Evolutionary conservation across 2,113 vertebrate genomes (phyloP), one percentile per base, ranked within the genome.

Genomic region (Halichoeres trimaculatus): DNA sequence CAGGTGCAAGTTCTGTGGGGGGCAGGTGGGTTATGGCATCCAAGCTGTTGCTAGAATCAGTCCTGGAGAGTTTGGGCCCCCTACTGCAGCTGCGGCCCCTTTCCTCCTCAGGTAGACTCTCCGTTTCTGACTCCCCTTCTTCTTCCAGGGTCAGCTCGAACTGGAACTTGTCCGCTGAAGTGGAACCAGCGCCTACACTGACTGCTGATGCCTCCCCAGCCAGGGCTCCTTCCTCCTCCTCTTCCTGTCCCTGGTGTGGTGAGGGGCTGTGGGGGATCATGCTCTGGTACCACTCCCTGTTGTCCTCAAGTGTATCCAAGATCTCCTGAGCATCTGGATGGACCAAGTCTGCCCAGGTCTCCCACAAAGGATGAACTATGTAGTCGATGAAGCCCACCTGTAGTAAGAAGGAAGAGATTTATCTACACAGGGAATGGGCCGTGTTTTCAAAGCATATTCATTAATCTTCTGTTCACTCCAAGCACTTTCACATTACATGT

Each of bases 331-430:
- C 96, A 0, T 97, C 97, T 0, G 97, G 97, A 48, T 98, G 96
- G 19, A 98, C 96, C 4, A 98, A 90, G 73, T 98, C 96, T 0
- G 96, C 97, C 97, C 96, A 98, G 0, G 96, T 96, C 87, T 98
- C 97, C 97, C 97, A 98, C 62, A 98, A 90, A 0, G 96, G 97
- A 78, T 97, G 97, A 22, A 95, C 96, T 0, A 98, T 97, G 92
- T 96, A 98, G 89, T 98, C 96, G 0, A 98, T 98, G 88, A 98
- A 98, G 34, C 96, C 96, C 81, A 97, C 96, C 96, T 98, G 61
- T 10, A 35, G 30, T 7, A 54, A 6, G 75, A 5, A 74, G 4
- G 23, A 10, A 40, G n/a, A 20, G 24, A 20, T 17, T 43, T 22
- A 0, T 30, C 6, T 45, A n/a, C 0, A 8, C 3, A 5, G 2